Evolutionary conservation across 2,113 vertebrate species (phyloP).

Genomic region (Sapayoa aenigma): DNA sequence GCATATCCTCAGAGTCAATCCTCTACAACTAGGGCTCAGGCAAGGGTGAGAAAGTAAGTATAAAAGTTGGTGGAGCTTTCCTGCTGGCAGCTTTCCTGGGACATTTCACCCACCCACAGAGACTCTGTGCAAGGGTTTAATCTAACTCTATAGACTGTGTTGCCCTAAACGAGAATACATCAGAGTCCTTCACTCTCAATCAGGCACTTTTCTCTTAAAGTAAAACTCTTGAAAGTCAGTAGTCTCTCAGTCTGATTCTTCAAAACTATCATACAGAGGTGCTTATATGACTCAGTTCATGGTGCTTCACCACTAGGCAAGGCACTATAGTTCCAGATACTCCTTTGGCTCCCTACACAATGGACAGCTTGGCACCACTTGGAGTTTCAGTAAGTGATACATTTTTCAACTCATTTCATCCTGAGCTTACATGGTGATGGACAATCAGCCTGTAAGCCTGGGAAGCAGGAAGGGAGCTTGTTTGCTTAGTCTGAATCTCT

Average conservation of each 20-base stretch:
- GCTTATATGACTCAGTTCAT: background rate
- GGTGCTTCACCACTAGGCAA: background rate
- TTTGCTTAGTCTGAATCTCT: constrained; percentile 65
- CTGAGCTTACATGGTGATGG: background rate
- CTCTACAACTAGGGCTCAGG: background rate
- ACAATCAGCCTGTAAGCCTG: background rate
- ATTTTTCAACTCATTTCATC: background rate
- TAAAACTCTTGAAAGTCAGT: background rate
- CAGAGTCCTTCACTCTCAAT: background rate
- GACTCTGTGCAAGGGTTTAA: background rate
- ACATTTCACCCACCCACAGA: background rate
- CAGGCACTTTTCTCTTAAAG: background rate
- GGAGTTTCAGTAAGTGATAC: background rate
- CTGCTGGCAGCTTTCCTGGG: background rate
- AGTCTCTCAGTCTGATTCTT: background rate
- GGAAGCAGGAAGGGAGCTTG: constrained; percentile 5
- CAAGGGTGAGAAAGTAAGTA: background rate
- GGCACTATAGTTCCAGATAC: background rate
- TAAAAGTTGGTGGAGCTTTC: background rate
- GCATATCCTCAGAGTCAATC: background rate
- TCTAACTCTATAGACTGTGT: background rate
- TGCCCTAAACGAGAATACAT: background rate
- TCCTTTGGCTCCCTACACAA: background rate
- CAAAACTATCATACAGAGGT: background rate
- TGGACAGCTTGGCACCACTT: background rate